phyloP scores from a whole-genome alignment of 1,140 invertebrate genomes.

The Agrypnia vestita region DNA sequence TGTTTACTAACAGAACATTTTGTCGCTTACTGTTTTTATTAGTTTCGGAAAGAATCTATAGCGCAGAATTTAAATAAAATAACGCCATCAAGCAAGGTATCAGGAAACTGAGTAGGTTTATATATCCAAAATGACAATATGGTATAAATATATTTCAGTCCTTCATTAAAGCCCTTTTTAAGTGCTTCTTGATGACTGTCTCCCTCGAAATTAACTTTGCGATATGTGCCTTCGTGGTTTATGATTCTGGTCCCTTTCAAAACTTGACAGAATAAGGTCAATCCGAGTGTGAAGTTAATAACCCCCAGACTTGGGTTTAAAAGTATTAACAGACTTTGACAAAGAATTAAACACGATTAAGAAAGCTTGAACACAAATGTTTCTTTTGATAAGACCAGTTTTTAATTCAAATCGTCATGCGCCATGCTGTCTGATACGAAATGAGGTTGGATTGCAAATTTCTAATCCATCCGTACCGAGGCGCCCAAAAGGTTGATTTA shows the following conservation, averaged over 20 bases:
- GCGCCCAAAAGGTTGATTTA: too few species aligned
- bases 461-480: too few species aligned
- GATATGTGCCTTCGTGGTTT: neutral
- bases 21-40: too few species aligned
- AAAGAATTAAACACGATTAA: neutral
- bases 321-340: neutral
- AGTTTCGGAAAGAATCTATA: too few species aligned
- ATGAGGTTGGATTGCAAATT: neutral
- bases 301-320: neutral
- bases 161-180: too few species aligned
- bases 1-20: too few species aligned
- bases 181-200: neutral
- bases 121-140: too few species aligned
- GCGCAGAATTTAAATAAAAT: too few species aligned
- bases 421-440: neutral
- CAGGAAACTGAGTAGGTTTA: too few species aligned
- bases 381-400: constrained; percentile 21
- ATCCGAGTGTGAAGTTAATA: constrained; percentile 4
- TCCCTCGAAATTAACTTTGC: neutral
- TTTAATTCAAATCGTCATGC: neutral
- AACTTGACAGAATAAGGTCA: constrained; percentile 23
- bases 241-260: neutral
- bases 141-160: too few species aligned
- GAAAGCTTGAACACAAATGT: neutral
- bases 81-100: too few species aligned